A percentile compares a stretch with the other conserved stretches of the same genome.
Conservation (phyloP, 2,113 vertebrate species). For the Notarius quadriscutis region DNA sequence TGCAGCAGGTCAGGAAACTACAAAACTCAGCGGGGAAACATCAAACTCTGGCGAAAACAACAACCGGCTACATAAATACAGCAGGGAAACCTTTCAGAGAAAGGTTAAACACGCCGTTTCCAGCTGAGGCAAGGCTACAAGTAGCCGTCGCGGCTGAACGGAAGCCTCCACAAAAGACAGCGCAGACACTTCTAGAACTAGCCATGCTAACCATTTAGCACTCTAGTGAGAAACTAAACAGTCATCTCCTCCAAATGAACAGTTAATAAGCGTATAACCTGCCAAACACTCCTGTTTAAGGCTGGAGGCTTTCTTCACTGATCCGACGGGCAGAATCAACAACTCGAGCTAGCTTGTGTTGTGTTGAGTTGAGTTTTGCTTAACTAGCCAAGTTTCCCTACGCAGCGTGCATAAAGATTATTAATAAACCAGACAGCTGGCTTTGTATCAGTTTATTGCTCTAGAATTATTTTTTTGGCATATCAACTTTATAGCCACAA, state of each 20-base stretch:
- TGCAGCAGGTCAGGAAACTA: not conserved
- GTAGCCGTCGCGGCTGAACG: not conserved
- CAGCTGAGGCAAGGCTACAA: not conserved
- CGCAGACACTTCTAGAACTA: not conserved
- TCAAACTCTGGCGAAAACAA: no score
- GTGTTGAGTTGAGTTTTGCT: not conserved
- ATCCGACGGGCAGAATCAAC: not conserved
- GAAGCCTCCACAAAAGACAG: not conserved
- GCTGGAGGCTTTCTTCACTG: no score
- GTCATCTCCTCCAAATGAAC: no score
- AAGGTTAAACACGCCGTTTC: not conserved
- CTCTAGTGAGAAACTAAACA: not conserved
- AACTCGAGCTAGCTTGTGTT: not conserved
- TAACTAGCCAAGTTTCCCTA: not conserved
- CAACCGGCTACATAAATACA: not conserved
- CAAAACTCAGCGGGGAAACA: not conserved
- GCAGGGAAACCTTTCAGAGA: not conserved
- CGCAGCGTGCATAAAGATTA: not conserved
- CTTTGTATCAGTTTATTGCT: not conserved
- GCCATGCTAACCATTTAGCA: not conserved
- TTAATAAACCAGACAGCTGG: not conserved
- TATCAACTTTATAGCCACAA: not conserved
- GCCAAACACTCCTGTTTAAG: not conserved
- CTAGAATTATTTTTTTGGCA: not conserved
- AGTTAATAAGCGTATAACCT: no score